Percentiles rank a stretch among this genome's conserved stretches.
phyloP scores from a whole-genome alignment of 2,113 vertebrate species.

The Oryzias celebensis region DNA sequence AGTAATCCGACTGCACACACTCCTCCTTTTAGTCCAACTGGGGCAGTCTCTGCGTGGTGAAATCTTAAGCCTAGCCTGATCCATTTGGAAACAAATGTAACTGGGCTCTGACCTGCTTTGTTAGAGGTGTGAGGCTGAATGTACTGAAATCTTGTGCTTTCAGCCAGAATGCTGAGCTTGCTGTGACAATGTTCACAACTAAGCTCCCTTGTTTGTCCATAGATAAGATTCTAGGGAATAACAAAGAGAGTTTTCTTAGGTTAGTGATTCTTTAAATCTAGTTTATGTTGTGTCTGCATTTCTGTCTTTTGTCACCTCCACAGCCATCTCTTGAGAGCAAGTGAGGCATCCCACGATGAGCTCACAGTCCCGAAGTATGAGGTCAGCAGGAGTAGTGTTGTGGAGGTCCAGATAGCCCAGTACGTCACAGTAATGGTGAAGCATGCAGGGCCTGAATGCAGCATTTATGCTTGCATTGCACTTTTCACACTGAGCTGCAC shows the following conservation, averaged over 20 bases:
- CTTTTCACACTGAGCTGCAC: conserved; percentile 78
- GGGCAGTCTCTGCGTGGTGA: neutral
- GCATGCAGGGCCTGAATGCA: conserved; percentile 74
- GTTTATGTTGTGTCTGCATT: neutral
- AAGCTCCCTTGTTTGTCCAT: conserved; percentile 76
- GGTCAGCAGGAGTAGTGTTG: conserved; percentile 71
- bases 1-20: too few relatives aligned
- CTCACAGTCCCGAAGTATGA: conserved; percentile 76
- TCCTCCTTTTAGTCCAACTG: neutral
- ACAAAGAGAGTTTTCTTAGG: neutral
- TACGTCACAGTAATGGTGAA: conserved; percentile 78
- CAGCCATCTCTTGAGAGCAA: conserved; percentile 73
- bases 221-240: conserved; percentile 68
- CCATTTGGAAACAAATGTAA: conserved; percentile 11
- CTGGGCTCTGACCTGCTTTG: conserved; percentile 65
- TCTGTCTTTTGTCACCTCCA: conserved; percentile 61
- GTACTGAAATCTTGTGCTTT: conserved; percentile 76
- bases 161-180: conserved; percentile 75
- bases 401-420: conserved; percentile 81
- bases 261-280: neutral
- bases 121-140: conserved; percentile 61
- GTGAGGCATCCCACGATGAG: conserved; percentile 74
- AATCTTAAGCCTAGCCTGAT: conserved; percentile 10
- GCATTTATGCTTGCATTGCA: conserved; percentile 75
- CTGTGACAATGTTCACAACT: conserved; percentile 79